Evolutionary conservation across 2,113 vertebrate genomes (phyloP).

Genomic region (Gymnorhina tibicen): DNA sequence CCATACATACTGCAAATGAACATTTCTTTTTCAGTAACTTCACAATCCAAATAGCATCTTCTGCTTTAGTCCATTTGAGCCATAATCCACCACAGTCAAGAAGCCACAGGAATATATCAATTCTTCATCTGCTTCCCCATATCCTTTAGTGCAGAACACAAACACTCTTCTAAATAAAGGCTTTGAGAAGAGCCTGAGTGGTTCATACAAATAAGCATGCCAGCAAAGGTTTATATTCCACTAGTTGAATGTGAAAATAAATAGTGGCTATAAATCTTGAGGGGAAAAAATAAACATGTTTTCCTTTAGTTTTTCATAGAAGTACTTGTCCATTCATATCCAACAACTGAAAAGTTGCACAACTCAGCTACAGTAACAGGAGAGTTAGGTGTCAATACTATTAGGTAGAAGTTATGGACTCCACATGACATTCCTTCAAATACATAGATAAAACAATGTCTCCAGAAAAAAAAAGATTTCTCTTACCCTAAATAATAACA

Average conservation of each 20-base stretch:
- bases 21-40: background rate
- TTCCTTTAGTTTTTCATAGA: background rate
- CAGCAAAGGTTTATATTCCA: background rate
- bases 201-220: background rate
- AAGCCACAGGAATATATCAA: background rate
- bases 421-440: background rate
- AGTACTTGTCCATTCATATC: background rate
- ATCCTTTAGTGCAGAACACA: background rate
- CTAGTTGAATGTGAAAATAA: background rate
- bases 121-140: background rate
- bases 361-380: background rate
- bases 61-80: background rate
- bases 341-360: background rate
- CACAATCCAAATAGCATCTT: background rate
- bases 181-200: background rate
- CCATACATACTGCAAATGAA: background rate
- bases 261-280: background rate
- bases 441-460: accelerated
- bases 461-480: background rate
- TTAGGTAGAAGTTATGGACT: background rate
- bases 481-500: background rate
- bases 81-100: background rate
- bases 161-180: background rate
- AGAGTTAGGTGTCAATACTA: background rate
- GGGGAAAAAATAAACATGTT: background rate